A percentile compares a stretch with the other conserved stretches of the same genome.
Conservation (phyloP, 2,113 vertebrate genomes). For the Myrmecobius fasciatus region DNA sequence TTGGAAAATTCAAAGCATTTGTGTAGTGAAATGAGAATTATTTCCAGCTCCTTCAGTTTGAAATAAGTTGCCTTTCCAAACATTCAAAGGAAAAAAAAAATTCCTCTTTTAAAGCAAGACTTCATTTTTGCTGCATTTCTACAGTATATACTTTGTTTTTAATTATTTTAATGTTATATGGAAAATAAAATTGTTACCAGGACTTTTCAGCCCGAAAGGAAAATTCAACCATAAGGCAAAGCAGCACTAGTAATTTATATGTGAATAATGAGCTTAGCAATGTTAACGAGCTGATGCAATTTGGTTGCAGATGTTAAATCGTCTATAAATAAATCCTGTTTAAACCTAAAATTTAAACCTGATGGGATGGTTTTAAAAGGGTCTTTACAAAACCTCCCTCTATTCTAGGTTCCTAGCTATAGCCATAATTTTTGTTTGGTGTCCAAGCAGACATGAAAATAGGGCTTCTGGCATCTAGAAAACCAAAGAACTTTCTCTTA, state of each 20-base stretch:
- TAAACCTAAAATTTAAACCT: slow-evolving; percentile 18
- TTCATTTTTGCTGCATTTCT: background rate
- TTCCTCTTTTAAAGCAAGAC: background rate
- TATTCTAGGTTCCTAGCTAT: background rate
- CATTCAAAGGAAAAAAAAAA: background rate
- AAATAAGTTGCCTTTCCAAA: slow-evolving; percentile 18
- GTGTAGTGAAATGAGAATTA: background rate
- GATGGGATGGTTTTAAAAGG: background rate
- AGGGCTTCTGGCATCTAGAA: background rate
- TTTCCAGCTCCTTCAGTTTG: slow-evolving; percentile 31
- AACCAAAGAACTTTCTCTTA: background rate
- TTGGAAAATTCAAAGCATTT: slow-evolving; percentile 22
- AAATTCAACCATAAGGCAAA: background rate
- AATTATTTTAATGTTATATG: slow-evolving; percentile 15
- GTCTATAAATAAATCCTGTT: background rate
- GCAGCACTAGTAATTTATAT: slow-evolving; percentile 7
- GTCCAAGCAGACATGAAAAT: background rate
- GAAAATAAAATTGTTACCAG: slow-evolving; percentile 34
- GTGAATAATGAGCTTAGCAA: slow-evolving; percentile 32
- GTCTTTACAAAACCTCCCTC: background rate
- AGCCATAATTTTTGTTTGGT: background rate
- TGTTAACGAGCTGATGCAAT: slow-evolving; percentile 12
- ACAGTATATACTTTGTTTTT: slow-evolving; percentile 16
- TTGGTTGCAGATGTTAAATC: background rate
- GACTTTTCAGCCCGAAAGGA: slow-evolving; percentile 13